These are phyloP conservation scores for Smittia sp. DNA, from an alignment of 2,888 invertebrate genomes.

Conservation along the genomic window DNA sequence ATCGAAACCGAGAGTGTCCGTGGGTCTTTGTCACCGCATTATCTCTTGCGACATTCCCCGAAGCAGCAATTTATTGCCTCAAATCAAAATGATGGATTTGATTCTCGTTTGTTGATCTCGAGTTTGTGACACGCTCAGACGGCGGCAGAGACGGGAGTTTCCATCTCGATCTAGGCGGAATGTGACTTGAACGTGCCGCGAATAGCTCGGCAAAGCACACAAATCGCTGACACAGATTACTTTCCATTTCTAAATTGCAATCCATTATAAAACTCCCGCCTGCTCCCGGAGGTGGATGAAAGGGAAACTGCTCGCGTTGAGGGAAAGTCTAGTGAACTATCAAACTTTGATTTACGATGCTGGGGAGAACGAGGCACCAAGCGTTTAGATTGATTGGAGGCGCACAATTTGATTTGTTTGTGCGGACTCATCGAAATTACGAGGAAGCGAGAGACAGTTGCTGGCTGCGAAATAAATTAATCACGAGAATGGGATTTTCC, in stretches of 20 bases:
- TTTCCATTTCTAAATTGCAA: constrained; percentile 32
- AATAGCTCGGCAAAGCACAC: background rate
- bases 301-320: background rate
- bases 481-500: constrained; percentile 38
- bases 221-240: constrained; percentile 18
- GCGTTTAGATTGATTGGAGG: constrained; percentile 31
- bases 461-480: constrained; percentile 29
- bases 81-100: constrained; percentile 22
- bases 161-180: too few species aligned
- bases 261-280: constrained; percentile 12
- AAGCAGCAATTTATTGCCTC: background rate
- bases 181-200: too few species aligned
- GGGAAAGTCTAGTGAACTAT: constrained; percentile 9
- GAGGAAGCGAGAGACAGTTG: constrained; percentile 3
- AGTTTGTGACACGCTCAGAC: background rate
- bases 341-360: constrained; percentile 37
- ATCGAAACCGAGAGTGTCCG: background rate
- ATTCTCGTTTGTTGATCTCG: background rate
- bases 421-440: constrained; percentile 28
- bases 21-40: background rate
- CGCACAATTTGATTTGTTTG: constrained; percentile 22
- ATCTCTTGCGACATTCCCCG: background rate
- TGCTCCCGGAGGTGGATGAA: background rate
- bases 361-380: background rate
- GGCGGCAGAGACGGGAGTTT: too few species aligned